A percentile compares a stretch with the other conserved stretches of the same genome.
phyloP scores from a whole-genome alignment of 2,888 invertebrate species.

The Apomyelois bistriatella region DNA sequence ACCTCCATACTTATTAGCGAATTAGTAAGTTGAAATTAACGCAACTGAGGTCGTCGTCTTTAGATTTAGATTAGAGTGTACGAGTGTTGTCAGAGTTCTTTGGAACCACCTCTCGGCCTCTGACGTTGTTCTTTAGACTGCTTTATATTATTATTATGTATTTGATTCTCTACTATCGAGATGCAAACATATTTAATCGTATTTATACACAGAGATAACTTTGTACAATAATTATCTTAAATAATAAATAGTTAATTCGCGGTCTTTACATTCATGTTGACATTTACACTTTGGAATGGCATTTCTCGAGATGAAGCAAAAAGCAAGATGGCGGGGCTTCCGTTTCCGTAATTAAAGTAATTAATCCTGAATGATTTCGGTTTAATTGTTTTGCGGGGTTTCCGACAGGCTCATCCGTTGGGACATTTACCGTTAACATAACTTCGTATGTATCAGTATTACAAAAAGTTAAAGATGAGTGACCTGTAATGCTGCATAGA shows the following conservation, averaged over 20 bases:
- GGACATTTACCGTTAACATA: slow-evolving; percentile 18
- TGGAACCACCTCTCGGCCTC: too few relatives aligned
- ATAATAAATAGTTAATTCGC: slow-evolving; percentile 15
- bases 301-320: slow-evolving; percentile 47
- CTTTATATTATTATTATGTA: too few relatives aligned
- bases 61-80: too few relatives aligned
- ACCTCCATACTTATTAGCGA: too few relatives aligned
- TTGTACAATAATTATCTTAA: neutral
- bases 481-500: neutral
- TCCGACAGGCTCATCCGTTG: slow-evolving; percentile 60
- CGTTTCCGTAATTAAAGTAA: slow-evolving; percentile 76
- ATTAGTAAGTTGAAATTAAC: too few relatives aligned
- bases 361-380: slow-evolving; percentile 65
- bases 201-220: neutral
- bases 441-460: slow-evolving; percentile 7
- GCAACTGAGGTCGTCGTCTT: too few relatives aligned
- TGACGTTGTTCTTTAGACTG: too few relatives aligned
- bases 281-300: slow-evolving; percentile 50
- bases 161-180: too few relatives aligned
- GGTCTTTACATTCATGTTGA: slow-evolving; percentile 33
- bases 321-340: slow-evolving; percentile 50
- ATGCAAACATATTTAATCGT: neutral
- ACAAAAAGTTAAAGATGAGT: neutral
- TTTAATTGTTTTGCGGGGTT: slow-evolving; percentile 61
- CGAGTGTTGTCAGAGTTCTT: too few relatives aligned